Base-by-base conservation (phyloP, 1,140 invertebrate species). In the Popillia japonica region DNA sequence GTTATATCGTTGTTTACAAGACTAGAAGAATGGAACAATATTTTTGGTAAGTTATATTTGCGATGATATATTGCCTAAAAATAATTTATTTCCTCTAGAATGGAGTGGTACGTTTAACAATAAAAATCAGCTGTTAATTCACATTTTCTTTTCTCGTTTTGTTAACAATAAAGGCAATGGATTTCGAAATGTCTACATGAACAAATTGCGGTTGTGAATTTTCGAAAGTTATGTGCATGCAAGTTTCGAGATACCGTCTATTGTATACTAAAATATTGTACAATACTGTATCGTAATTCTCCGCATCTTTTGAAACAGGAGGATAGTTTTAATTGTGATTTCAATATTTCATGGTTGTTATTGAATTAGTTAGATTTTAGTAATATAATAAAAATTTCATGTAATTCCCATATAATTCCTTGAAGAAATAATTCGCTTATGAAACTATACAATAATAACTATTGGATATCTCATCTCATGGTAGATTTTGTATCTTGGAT, bases 121-220 rank as follows among this genome's bases (percentile, higher is more conserved):
- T 34, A 34, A 34, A 34, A 34, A 1, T 34, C 14, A 14, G 14
- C 17, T 11, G 48, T 17, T 14, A 55, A 55, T 55, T 11, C 48
- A 17, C 14, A 55, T n/a, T n/a, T 55, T n/a, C 14, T 55, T 55
- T 55, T 6, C 14, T 17, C 14, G n/a, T 55, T 55, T 55, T 55
- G 48, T 34, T 34, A 34, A 17, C 48, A 55, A 14, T 14, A n/a
- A 17, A 17, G 6, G 14, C 48, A 14, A 55, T 14, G 6, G 17
- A 55, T 55, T 55, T 55, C 48, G 48, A 55, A 55, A 55, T 55
- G 4, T 55, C 6, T 55, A 55, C 48, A 55, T 55, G 48, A 55
- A 6, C 17, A n/a, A 55, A 55, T 55, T n/a, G 14, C 48, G 11
- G 11, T 17, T 17, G 17, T 55, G 48, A 55, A 55, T n/a, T 55